Conservation (phyloP, 30 jellyfish, hydroid and myxozoan genomes). For the Hydractinia symbiolongicarpus region DNA sequence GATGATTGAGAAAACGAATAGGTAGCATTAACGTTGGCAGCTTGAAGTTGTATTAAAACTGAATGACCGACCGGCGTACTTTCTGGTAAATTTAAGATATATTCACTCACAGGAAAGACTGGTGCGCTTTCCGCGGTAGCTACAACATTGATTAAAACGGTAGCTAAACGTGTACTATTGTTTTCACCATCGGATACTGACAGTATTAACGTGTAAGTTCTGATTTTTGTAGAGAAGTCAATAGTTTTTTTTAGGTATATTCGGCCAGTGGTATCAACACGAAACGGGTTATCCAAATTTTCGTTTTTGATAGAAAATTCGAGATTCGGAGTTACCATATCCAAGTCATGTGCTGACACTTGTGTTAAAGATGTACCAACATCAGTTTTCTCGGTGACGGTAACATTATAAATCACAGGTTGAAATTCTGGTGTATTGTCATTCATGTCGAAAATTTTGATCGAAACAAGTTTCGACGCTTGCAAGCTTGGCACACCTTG, state of each 20-base stretch:
- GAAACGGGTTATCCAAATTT: background rate
- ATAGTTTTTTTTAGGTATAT: background rate
- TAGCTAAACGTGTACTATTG: background rate
- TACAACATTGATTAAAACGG: background rate
- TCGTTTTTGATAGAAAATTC: background rate
- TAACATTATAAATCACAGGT: conserved; percentile 45
- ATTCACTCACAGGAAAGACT: background rate
- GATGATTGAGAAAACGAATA: background rate
- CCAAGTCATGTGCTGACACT: conserved; percentile 55
- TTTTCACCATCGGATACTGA: conserved; percentile 1
- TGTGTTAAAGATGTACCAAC: conserved; percentile 41
- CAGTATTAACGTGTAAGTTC: background rate
- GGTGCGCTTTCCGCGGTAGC: background rate
- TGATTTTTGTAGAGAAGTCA: background rate
- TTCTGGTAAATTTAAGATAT: background rate
- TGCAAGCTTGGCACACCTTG: conserved; percentile 34
- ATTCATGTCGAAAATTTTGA: conserved; percentile 49
- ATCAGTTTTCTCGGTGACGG: conserved; percentile 56
- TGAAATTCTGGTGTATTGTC: conserved; percentile 64
- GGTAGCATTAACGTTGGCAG: background rate
- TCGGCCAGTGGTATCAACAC: background rate
- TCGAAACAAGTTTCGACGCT: conserved; percentile 29
- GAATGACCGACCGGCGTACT: background rate
- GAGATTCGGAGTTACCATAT: conserved; percentile 21
- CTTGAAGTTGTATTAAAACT: background rate